Conservation (phyloP, 2,797 vertebrate genomes). For the Sebastes itinus region DNA sequence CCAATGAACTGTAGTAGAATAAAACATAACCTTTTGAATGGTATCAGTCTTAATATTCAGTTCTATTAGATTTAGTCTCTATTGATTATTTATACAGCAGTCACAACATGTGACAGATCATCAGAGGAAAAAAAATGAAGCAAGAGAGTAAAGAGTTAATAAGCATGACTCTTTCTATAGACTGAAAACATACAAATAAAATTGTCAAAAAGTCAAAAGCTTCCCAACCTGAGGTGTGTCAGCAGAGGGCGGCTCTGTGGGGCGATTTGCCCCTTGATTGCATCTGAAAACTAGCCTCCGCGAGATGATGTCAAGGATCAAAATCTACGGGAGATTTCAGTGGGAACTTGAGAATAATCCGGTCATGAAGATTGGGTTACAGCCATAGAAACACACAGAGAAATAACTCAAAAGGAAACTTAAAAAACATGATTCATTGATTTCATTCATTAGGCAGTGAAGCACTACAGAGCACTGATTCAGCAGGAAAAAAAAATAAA, state of each 20-base stretch:
- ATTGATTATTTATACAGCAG: neutral
- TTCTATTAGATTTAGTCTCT: neutral
- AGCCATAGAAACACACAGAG: conserved; percentile 52
- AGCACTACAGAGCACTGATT: neutral
- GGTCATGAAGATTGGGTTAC: conserved; percentile 55
- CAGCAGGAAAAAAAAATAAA: neutral
- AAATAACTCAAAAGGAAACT: conserved; percentile 11
- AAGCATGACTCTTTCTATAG: neutral
- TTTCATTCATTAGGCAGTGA: conserved; percentile 17
- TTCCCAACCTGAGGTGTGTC: conserved; percentile 91
- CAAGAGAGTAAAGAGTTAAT: neutral
- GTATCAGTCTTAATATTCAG: neutral
- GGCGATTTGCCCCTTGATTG: conserved; percentile 85
- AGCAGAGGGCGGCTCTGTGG: conserved; percentile 79
- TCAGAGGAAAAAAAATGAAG: neutral
- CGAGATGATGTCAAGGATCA: conserved; percentile 97
- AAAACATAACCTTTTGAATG: neutral
- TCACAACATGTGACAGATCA: neutral
- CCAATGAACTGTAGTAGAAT: neutral
- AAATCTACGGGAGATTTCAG: conserved; percentile 90
- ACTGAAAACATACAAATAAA: conserved; percentile 14
- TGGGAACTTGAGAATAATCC: conserved; percentile 76
- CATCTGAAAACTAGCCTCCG: conserved; percentile 96
- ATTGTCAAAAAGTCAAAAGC: conserved; percentile 27
- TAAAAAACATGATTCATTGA: neutral